Evolutionary conservation across 2,113 vertebrate species (phyloP), one percentile per base, ranked within the genome.

Genomic region (Phoxinus phoxinus): DNA sequence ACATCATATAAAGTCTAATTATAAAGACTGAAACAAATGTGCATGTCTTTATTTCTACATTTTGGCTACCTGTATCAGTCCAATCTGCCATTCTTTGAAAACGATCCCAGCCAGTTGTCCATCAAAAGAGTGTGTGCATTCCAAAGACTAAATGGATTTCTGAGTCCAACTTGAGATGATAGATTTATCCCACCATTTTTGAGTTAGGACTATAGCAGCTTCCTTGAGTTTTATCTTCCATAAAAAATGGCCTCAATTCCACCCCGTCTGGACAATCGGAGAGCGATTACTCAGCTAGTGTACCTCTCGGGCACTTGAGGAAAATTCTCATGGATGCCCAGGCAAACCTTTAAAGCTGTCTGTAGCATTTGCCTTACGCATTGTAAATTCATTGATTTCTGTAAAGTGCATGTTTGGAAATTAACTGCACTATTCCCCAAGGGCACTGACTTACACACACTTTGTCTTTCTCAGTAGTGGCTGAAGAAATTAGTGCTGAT

Each of bases 31-130:
- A 56, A 56, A 56, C 27, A 56, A 78, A 37, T n/a, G 2, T 58
- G 19, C 51, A 56, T 58, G 37, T n/a, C 19, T 92, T 90, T 92
- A n/a, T 91, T 91, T 91, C 91, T 90, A 35, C 87, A 91, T 90
- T 91, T 88, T 61, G 85, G 89, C 86, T 91, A 88, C 90, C 90
- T 89, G 87, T 27, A 92, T 91, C 89, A 89, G 48, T 56, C 51
- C 19, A 11, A 32, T 35, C 51, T 19, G 15, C 48, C 25, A 17
- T 30, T 77, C 10, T 32, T 4, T 35, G 10, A 77, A 56, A 77
- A 77, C 48, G 23, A 67, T 32, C 75, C 56, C 56, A 35, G 56
- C 71, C 84, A 69, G 21, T 48, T 76, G 83, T 86, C 82, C 83
- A 86, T 86, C 69, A 84, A 75, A 58, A 58, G 30, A 58, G 2